Evolutionary conservation across 2,113 vertebrate species (phyloP).

Genomic region (Corydoras sp.): DNA sequence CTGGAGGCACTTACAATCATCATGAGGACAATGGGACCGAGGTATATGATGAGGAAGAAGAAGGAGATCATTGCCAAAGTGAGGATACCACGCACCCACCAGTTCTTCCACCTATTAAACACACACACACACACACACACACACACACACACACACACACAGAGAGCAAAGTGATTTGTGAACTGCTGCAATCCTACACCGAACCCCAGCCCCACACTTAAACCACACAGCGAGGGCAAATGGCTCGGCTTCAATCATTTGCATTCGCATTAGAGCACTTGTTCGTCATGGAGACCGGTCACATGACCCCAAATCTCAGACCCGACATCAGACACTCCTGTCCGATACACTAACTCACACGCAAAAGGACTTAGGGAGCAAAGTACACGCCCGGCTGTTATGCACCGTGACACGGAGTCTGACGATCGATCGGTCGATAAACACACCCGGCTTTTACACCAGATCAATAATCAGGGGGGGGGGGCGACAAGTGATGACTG

Average conservation of each 20-base stretch:
- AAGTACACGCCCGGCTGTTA: slow-evolving; percentile 2
- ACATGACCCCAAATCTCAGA: too few species aligned
- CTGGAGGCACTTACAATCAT: slow-evolving; percentile 79
- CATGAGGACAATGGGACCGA: slow-evolving; percentile 97
- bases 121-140: slow-evolving; percentile 17
- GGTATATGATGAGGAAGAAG: slow-evolving; percentile 98
- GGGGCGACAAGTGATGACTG: background rate
- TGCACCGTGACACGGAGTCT: background rate
- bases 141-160: slow-evolving; percentile 18
- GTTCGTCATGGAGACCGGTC: too few species aligned
- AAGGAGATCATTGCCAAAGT: slow-evolving; percentile 96
- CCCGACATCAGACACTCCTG: too few species aligned
- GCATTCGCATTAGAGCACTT: too few species aligned
- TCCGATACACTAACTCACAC: background rate
- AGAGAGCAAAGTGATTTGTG: background rate
- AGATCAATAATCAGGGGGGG: background rate
- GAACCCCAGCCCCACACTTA: too few species aligned
- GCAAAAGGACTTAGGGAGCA: background rate
- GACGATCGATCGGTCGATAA: slow-evolving; percentile 12
- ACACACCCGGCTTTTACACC: background rate
- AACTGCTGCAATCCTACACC: too few species aligned
- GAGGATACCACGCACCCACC: slow-evolving; percentile 97
- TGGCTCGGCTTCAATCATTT: too few species aligned
- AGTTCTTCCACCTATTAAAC: slow-evolving; percentile 88
- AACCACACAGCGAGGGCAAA: too few species aligned